Conservation (phyloP, 2,888 invertebrate genomes). For the Himalopsyche kuldschensis region DNA sequence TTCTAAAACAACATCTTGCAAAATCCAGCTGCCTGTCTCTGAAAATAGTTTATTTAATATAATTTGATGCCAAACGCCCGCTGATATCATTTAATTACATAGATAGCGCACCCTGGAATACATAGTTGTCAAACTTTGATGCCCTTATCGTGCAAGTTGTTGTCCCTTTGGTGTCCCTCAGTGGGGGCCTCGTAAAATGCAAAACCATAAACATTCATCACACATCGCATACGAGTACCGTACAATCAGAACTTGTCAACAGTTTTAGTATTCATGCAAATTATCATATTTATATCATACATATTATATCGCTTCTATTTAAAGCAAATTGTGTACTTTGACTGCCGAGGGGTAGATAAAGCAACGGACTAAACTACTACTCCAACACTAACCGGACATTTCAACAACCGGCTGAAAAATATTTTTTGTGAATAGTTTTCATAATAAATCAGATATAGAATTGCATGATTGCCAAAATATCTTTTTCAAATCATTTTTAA, state of each 20-base stretch:
- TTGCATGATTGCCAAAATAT: too few relatives aligned
- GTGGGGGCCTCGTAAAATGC: not conserved
- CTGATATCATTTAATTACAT: slow-evolving; percentile 5
- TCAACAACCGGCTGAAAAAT: too few relatives aligned
- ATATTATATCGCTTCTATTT: too few relatives aligned
- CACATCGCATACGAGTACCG: not conserved
- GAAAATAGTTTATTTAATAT: not conserved
- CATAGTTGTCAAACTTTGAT: slow-evolving; percentile 17
- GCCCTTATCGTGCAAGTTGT: slow-evolving; percentile 3
- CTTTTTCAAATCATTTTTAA: too few relatives aligned
- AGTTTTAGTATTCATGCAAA: not conserved
- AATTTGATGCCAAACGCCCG: not conserved
- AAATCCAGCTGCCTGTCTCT: not conserved
- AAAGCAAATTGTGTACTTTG: too few relatives aligned
- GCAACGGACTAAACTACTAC: too few relatives aligned
- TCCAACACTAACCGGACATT: too few relatives aligned
- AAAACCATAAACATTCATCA: slow-evolving; percentile 1
- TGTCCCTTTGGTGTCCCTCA: not conserved
- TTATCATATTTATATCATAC: not conserved
- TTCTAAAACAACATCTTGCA: not conserved
- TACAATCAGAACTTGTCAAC: not conserved
- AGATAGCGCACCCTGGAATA: not conserved
- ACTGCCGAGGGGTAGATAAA: too few relatives aligned
- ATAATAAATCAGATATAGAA: too few relatives aligned
- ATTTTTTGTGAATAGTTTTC: too few relatives aligned